A percentile compares a stretch with the other conserved stretches of the same genome.
Evolutionary conservation across 2,113 vertebrate species (phyloP).

Genomic region (Pycnonotus jocosus): DNA sequence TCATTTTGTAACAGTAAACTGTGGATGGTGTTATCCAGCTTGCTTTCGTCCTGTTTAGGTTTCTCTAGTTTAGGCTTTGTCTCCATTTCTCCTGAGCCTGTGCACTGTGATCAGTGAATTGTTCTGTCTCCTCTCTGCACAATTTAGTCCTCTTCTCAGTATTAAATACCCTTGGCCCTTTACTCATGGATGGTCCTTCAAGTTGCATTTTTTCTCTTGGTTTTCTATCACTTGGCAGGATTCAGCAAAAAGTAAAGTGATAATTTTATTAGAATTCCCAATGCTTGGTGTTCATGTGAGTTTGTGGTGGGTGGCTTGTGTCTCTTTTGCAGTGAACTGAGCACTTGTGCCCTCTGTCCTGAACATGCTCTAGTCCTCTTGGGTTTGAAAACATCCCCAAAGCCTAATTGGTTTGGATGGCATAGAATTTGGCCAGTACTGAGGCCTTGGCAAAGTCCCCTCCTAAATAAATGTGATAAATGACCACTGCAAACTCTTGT

Average conservation of each 20-base stretch:
- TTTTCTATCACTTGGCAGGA: not conserved
- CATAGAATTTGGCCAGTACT: not conserved
- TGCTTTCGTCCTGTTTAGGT: not conserved
- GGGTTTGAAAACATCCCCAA: not conserved
- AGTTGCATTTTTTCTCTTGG: not conserved
- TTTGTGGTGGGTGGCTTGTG: not conserved
- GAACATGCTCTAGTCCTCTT: not conserved
- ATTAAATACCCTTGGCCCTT: not conserved
- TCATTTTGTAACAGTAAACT: not conserved
- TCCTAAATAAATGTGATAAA: not conserved
- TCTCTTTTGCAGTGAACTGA: not conserved
- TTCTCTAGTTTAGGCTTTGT: not conserved
- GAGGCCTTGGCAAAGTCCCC: not conserved
- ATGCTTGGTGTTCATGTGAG: not conserved
- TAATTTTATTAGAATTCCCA: conserved; percentile 10
- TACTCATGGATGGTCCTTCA: not conserved
- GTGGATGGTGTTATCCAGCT: not conserved
- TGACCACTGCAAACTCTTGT: not conserved
- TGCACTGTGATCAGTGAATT: not conserved
- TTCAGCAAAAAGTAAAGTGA: not conserved
- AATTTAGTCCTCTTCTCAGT: not conserved
- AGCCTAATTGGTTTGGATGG: not conserved
- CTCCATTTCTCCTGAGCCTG: not conserved
- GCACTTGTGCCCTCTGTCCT: not conserved
- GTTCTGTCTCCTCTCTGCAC: not conserved